These are phyloP conservation scores for Myzus persicae DNA, from an alignment of 1,140 invertebrate species.

Conservation along the genomic window DNA sequence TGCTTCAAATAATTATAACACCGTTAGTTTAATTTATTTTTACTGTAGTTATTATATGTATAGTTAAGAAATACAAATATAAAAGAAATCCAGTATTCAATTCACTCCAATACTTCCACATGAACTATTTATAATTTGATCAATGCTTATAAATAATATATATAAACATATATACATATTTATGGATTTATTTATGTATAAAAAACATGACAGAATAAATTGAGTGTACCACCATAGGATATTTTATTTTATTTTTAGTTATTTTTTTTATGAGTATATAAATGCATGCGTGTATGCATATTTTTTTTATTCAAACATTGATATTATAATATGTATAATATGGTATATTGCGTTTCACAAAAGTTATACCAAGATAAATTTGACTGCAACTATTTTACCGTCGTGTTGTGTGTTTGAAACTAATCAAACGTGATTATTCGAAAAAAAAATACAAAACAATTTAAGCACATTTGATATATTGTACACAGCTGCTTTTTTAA, in stretches of 20 bases:
- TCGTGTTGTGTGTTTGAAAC: not conserved
- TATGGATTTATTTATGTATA: not conserved
- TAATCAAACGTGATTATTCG: not conserved
- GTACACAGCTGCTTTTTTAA: not conserved
- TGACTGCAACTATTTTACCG: not conserved
- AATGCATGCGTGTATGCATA: not conserved
- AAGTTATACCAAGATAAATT: not conserved
- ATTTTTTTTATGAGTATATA: not conserved
- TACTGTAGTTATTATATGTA: not conserved
- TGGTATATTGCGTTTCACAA: not conserved
- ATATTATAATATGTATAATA: not conserved
- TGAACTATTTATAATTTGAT: conserved; percentile 12
- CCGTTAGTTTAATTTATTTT: not conserved
- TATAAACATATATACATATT: not conserved
- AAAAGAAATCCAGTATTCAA: not conserved
- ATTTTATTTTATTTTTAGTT: not conserved
- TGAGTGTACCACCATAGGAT: not conserved
- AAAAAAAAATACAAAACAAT: not conserved
- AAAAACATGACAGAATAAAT: not conserved
- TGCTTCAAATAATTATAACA: not conserved
- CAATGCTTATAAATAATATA: not conserved
- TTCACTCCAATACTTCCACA: not conserved
- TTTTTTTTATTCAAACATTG: not conserved
- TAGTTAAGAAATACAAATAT: not conserved
- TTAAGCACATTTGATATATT: conserved; percentile 13